phyloP scores from a whole-genome alignment of 2,113 vertebrate genomes.

The Delphinus delphis region DNA sequence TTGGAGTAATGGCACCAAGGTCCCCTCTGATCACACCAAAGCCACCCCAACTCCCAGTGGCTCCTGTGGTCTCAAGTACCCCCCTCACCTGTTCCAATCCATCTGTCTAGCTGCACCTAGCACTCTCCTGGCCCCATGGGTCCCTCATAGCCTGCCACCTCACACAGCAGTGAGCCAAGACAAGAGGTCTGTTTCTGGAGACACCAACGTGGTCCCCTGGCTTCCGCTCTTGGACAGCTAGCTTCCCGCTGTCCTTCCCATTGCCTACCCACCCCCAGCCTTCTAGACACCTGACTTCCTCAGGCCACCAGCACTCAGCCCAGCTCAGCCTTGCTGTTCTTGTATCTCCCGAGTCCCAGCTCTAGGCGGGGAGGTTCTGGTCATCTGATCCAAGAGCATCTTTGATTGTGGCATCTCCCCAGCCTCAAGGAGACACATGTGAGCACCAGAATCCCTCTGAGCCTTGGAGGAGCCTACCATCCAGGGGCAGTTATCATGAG shows the following conservation, averaged over 20 bases:
- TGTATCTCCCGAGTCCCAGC: not conserved
- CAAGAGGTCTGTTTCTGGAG: not conserved
- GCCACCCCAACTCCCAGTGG: not conserved
- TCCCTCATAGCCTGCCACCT: not conserved
- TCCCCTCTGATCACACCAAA: not conserved
- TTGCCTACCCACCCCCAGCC: not conserved
- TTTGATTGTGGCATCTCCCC: not conserved
- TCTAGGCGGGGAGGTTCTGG: not conserved
- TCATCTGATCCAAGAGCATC: not conserved
- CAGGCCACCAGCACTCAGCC: not conserved
- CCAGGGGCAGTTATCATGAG: not conserved
- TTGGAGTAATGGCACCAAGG: not conserved
- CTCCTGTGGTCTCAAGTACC: not conserved
- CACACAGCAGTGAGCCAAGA: not conserved
- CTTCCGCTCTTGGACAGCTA: not conserved
- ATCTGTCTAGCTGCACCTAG: not conserved
- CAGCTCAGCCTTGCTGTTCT: not conserved
- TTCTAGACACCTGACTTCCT: not conserved
- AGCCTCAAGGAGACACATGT: not conserved
- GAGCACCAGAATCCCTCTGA: not conserved
- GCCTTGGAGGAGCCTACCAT: too few relatives aligned
- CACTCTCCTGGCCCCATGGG: not conserved
- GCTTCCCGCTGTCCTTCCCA: not conserved
- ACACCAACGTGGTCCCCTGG: not conserved
- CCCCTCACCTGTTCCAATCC: not conserved